Base-by-base conservation (phyloP, 1,140 invertebrate genomes). In the Drosophila mayri region DNA sequence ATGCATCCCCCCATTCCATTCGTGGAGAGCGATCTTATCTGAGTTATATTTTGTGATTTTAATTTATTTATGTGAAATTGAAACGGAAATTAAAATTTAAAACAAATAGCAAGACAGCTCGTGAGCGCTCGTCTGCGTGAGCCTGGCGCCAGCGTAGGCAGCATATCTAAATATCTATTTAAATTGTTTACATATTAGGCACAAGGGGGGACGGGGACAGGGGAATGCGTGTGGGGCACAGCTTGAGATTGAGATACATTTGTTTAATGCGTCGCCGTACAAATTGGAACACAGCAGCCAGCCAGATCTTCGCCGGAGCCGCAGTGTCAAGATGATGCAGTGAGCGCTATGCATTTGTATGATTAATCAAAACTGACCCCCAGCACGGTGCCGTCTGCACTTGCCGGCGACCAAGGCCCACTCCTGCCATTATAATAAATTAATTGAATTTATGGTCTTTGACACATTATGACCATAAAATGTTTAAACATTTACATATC, bases 71-170 rank as follows among this genome's bases (percentile, higher is more conserved):
- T 90, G 85, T 90, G 85, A 90, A 90, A 88, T 88, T 91, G 90
- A 92, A 91, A 91, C 90, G 90, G 90, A 92, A 92, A 92, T 92
- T 91, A 91, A 90, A 88, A 85, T 92, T 90, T 86, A 90, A 90
- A 90, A 90, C 86, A 90, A 90, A 90, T 90, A 82, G 86, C 75
- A 32, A 64, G 63, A 38, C 60, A 50, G 52, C 46, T 28, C 25
- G 46, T 28, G 46, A 47, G 46, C 47, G 47, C 46, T 65, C 22
- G 72, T 61, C 28, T 30, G 25, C 55, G 47, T 65, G 62, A 49
- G 62, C 55, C 41, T 84, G 84, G 84, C 84, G 84, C 85, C 85
- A 84, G 81, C 85, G 85, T 90, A 82, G 84, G 84, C 85, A 85
- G 85, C 85, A 78, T 79, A 87, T 88, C 84, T 88, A 87, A 87